A percentile compares a stretch with the other conserved stretches of the same genome.
phyloP scores from a whole-genome alignment of 2,113 vertebrate species.

The Benitochromis conjunctus region DNA sequence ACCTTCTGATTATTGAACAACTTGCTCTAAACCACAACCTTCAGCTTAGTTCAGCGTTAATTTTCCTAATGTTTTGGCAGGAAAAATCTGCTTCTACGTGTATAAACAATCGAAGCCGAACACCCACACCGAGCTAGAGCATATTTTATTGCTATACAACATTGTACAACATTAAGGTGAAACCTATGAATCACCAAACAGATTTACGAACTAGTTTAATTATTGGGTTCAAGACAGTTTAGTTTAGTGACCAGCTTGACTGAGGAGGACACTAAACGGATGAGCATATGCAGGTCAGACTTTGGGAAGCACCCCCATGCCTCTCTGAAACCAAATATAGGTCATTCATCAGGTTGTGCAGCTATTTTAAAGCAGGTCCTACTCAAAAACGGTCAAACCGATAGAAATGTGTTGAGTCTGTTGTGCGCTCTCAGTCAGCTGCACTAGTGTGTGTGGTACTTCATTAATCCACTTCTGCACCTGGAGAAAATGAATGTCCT shows the following conservation, averaged over 20 bases:
- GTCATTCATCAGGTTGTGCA: accelerated
- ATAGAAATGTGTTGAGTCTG: background rate
- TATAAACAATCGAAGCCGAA: background rate
- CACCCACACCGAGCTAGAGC: background rate
- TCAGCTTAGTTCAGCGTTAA: background rate
- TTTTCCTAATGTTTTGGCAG: background rate
- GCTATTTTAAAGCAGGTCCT: background rate
- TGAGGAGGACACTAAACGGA: background rate
- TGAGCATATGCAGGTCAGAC: background rate
- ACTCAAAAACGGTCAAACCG: background rate
- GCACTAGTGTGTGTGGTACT: background rate
- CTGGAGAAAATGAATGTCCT: background rate
- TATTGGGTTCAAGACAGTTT: background rate
- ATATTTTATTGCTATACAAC: background rate
- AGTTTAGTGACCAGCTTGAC: background rate
- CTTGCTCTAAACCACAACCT: background rate
- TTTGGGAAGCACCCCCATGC: background rate
- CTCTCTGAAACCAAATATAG: background rate
- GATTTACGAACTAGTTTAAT: background rate
- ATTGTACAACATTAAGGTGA: background rate
- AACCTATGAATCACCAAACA: background rate
- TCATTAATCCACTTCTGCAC: background rate
- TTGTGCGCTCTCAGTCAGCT: background rate
- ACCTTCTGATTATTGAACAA: background rate
- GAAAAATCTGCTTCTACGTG: background rate